Evolutionary conservation across 1,140 invertebrate species (phyloP).

Genomic region (Ips typographus): DNA sequence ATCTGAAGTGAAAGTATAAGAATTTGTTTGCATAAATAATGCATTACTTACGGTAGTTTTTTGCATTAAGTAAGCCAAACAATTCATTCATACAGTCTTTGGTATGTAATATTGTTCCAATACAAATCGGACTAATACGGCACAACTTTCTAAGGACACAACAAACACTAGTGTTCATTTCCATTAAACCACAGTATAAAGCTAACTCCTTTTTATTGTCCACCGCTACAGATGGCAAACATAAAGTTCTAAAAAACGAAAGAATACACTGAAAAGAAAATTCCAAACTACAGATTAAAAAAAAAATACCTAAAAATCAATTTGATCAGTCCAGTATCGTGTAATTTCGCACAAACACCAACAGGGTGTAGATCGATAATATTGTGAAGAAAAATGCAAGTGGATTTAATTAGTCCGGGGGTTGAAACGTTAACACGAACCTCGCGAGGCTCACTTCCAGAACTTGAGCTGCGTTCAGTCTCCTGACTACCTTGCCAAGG

Average conservation of each 20-base stretch:
- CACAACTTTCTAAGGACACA: conserved; percentile 53
- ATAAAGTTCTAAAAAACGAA: conserved; percentile 46
- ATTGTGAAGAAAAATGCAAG: conserved; percentile 54
- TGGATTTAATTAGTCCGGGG: conserved; percentile 53
- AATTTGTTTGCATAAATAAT: not conserved
- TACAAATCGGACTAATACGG: conserved; percentile 49
- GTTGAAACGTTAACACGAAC: conserved; percentile 43
- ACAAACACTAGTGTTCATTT: conserved; percentile 57
- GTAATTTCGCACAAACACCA: conserved; percentile 30
- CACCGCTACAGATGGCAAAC: conserved; percentile 45
- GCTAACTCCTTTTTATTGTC: conserved; percentile 47
- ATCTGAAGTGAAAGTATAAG: conserved; percentile 44
- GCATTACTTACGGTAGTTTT: conserved; percentile 53
- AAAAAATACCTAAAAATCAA: conserved; percentile 39
- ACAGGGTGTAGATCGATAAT: conserved; percentile 52
- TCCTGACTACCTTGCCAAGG: not conserved
- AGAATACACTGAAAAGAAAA: not conserved
- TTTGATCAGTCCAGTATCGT: conserved; percentile 40
- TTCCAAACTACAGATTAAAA: not conserved
- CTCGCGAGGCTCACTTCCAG: conserved; percentile 2
- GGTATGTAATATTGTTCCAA: conserved; percentile 52
- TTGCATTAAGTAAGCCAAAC: conserved; percentile 53
- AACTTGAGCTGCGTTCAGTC: not conserved
- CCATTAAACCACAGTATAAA: conserved; percentile 54
- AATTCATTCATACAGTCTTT: conserved; percentile 53